Evolutionary conservation across 2,888 invertebrate genomes (phyloP).

Genomic region (Crepidodera aurea): DNA sequence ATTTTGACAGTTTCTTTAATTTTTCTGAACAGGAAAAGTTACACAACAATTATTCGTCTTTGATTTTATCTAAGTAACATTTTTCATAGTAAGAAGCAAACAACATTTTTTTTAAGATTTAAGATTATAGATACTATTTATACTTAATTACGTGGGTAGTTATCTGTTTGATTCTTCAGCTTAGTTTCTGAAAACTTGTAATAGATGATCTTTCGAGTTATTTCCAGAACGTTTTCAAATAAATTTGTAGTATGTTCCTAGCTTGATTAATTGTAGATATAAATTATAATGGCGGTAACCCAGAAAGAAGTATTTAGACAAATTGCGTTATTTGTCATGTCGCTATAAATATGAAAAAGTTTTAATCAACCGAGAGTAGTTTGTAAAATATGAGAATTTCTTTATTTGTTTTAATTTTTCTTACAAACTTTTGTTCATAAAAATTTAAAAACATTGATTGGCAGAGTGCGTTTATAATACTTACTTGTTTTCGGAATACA

Average conservation of each 20-base stretch:
- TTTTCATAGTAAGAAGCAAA: conserved; percentile 3
- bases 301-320: conserved; percentile 22
- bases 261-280: conserved; percentile 20
- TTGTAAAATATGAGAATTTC: no score
- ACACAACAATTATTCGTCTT: no score
- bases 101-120: conserved; percentile 4
- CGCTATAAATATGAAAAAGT: conserved; percentile 15
- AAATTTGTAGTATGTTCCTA: conserved; percentile 13
- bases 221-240: conserved; percentile 15
- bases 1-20: no score
- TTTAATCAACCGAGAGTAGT: not conserved
- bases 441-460: no score
- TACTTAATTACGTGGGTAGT: conserved; percentile 10
- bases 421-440: no score
- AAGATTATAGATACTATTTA: conserved; percentile 3
- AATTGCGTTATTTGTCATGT: conserved; percentile 25
- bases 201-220: conserved; percentile 22
- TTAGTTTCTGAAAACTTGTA: conserved; percentile 10
- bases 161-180: not conserved
- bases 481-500: no score
- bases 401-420: no score
- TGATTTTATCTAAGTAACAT: conserved; percentile 8
- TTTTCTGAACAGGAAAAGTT: no score
- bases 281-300: conserved; percentile 19
- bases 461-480: no score